These are phyloP conservation scores for Saimiri boliviensis DNA, from an alignment of 2,113 vertebrate genomes.

Conservation along the genomic window DNA sequence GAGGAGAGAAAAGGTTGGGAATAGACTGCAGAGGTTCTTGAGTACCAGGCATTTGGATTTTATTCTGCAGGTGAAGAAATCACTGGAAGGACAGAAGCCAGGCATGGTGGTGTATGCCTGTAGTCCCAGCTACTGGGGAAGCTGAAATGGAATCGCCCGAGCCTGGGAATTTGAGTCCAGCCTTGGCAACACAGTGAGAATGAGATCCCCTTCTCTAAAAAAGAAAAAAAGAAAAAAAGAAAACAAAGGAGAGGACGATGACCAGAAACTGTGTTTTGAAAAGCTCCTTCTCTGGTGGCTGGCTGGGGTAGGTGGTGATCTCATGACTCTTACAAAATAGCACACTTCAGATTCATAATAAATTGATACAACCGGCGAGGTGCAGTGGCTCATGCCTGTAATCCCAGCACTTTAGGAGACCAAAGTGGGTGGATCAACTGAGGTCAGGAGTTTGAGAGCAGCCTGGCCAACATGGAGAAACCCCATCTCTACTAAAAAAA, in stretches of 20 bases:
- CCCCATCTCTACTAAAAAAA: too few relatives aligned
- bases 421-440: too few relatives aligned
- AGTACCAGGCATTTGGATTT: slow-evolving; percentile 19
- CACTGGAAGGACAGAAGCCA: neutral
- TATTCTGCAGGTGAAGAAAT: neutral
- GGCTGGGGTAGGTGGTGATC: neutral
- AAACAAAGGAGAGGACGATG: neutral
- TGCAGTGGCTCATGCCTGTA: too few relatives aligned
- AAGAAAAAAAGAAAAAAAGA: neutral
- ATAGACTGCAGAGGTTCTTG: neutral
- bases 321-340: neutral
- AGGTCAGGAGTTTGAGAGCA: too few relatives aligned
- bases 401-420: too few relatives aligned
- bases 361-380: too few relatives aligned
- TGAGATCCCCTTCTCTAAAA: neutral
- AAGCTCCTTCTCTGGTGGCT: neutral
- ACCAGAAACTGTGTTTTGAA: slow-evolving; percentile 1
- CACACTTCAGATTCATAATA: neutral
- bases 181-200: neutral
- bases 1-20: neutral
- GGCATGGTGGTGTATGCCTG: neutral
- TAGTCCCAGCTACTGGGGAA: neutral
- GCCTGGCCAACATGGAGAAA: too few relatives aligned
- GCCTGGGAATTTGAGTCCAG: neutral
- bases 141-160: neutral